Base-by-base conservation (phyloP, 2,113 vertebrate species). In the Rutilus rutilus region DNA sequence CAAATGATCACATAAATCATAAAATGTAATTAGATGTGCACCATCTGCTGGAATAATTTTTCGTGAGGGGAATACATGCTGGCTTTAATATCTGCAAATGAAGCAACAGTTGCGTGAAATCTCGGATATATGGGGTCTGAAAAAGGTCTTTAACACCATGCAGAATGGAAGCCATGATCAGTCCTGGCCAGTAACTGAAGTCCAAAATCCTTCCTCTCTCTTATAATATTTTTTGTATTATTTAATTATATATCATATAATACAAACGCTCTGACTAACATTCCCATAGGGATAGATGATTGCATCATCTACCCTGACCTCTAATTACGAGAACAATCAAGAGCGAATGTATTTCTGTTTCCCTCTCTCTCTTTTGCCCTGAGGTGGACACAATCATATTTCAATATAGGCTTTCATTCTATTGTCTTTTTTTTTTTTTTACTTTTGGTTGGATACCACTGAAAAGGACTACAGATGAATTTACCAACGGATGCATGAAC, bases 211-310 rank as follows among this genome's bases (percentile, higher is more conserved):
- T 90, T 88, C 47, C 89, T 90, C 86, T 92, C 91, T 90, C 92
- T 89, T 84, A 91, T 90, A 90, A 92, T 94, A 92, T 92, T 90
- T 85, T 75, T 33, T 15, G 2, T 12, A 36, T 82, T 67, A 82
- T 50, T 50, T 81, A 23, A 62, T 62, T 47, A 81, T 65, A 67
- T 47, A 33, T 86, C 86, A 64, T 69, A 88, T 83, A 64, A 93
- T 93, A 91, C 91, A 88, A 89, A 71, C 1, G 75, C 86, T 73
- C 76, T 92, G 92, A 93, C 88, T 92, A 93, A 93, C 87, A 83
- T 67, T 2, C 87, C 89, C 91, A 86, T 75, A 45, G 89, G 86
- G 89, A 80, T 82, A 87, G 83, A 47, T 71, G 87, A 90, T 90
- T 91, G 89, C 89, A 90, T 92, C 92, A 91, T 89, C 85, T 86